Base-by-base conservation (phyloP, 2,888 invertebrate species). In the Eupelmus urozonus region DNA sequence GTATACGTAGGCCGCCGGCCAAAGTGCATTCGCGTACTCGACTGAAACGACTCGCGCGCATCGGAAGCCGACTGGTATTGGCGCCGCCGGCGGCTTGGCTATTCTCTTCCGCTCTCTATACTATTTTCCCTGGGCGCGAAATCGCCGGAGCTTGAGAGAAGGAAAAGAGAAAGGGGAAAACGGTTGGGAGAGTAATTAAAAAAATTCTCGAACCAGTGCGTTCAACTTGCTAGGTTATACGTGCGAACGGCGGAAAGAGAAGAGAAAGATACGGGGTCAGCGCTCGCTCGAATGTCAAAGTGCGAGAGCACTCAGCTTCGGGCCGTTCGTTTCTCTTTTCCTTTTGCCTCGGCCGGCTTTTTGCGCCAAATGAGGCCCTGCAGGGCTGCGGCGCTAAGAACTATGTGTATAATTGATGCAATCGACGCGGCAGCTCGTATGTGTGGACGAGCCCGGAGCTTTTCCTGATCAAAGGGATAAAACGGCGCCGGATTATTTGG, bases 111-210 rank as follows among this genome's bases (percentile, higher is more conserved):
- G 5, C n/a, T 49, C n/a, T 49, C n/a, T 49, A 5, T 49, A 4
- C 49, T 49, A 11, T 49, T n/a, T 49, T 9, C 49, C 16, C 49
- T 49, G 2, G 49, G 2, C n/a, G 2, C 16, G 49, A 4, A 34
- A 11, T 49, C 49, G 9, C 16, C 11, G n/a, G n/a, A n/a, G n/a
- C n/a, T n/a, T n/a, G n/a, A n/a, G n/a, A n/a, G n/a, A n/a, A n/a
- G n/a, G n/a, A n/a, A n/a, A n/a, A n/a, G n/a, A n/a, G n/a, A n/a
- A n/a, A n/a, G n/a, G n/a, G n/a, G n/a, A n/a, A n/a, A n/a, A n/a
- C n/a, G 29, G 9, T 5, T n/a, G n/a, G n/a, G 59, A 23, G 40
- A 75, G 67, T 67, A 75, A 75, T 75, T 75, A 75, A 67, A 75
- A 67, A 75, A 67, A 67, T 67, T 67, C 53, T 20, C 42, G 51